A percentile compares a stretch with the other conserved stretches of the same genome.
Conservation (phyloP, 2,888 invertebrate genomes). For the Archips xylosteana region DNA sequence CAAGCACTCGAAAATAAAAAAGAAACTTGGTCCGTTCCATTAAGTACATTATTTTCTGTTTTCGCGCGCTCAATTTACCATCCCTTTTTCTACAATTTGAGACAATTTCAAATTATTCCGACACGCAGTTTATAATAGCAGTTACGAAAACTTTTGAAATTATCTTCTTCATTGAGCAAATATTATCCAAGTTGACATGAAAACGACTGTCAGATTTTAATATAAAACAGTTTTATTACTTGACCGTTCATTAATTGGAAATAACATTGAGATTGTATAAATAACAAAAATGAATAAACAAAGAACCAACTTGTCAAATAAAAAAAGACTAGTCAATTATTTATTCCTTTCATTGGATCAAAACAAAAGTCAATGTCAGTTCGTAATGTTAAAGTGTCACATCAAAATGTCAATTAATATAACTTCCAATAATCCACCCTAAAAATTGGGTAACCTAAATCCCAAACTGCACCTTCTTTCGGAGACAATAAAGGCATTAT, state of each 20-base stretch:
- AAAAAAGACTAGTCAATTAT: too few relatives aligned
- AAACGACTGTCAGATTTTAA: not conserved
- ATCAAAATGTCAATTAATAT: not conserved
- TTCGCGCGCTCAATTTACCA: not conserved
- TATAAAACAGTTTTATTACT: not conserved
- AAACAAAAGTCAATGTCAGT: not conserved
- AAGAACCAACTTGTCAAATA: too few relatives aligned
- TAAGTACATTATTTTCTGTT: not conserved
- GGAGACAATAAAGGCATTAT: conserved; percentile 74
- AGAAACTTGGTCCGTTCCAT: not conserved
- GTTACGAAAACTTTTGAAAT: not conserved
- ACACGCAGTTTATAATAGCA: not conserved
- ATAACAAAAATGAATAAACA: too few relatives aligned
- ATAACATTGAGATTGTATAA: too few relatives aligned
- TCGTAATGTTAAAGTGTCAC: not conserved
- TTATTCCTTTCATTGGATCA: not conserved
- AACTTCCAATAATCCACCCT: not conserved
- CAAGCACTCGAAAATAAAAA: not conserved
- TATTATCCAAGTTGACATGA: not conserved
- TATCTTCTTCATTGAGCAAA: conserved; percentile 3
- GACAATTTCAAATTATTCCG: not conserved
- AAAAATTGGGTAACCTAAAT: conserved; percentile 56
- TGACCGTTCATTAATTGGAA: not conserved
- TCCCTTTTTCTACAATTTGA: not conserved
- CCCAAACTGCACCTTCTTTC: conserved; percentile 64